These are phyloP conservation scores for Clusia tigrina DNA, from an alignment of 2,888 invertebrate genomes.

Conservation along the genomic window DNA sequence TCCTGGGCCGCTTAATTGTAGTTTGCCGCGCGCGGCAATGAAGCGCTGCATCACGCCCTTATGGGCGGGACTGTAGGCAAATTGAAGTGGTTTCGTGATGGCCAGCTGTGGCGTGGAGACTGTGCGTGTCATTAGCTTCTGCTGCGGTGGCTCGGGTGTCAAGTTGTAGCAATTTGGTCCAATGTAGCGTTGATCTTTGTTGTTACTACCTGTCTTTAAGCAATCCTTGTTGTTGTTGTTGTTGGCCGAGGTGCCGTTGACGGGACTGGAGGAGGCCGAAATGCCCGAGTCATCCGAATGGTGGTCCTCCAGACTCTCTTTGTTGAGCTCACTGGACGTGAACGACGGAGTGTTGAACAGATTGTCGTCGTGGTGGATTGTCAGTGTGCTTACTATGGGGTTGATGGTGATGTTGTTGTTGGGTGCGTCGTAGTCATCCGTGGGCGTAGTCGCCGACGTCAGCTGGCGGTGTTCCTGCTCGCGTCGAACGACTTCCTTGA, in stretches of 20 bases:
- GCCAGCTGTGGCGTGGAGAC: conserved; percentile 58
- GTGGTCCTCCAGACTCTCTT: conserved; percentile 57
- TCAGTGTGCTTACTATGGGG: conserved; percentile 29
- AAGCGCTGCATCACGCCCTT: conserved; percentile 87
- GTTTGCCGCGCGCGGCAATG: conserved; percentile 80
- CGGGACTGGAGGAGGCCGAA: conserved; percentile 61
- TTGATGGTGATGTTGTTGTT: conserved; percentile 30
- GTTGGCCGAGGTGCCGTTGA: conserved; percentile 49
- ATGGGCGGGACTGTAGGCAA: conserved; percentile 71
- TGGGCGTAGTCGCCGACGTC: conserved; percentile 52
- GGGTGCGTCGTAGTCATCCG: conserved; percentile 41
- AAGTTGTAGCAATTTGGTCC: conserved; percentile 59
- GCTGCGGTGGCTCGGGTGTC: conserved; percentile 62
- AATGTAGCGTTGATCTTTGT: conserved; percentile 56
- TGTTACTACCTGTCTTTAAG: conserved; percentile 2
- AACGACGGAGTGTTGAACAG: conserved; percentile 50
- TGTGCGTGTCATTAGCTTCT: conserved; percentile 58
- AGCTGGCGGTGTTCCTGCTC: conserved; percentile 78
- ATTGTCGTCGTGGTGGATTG: conserved; percentile 46
- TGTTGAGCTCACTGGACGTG: conserved; percentile 56
- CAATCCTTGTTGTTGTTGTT: conserved; percentile 33
- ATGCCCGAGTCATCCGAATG: conserved; percentile 64
- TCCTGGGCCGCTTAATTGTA: conserved; percentile 55
- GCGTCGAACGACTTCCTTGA: conserved; percentile 83
- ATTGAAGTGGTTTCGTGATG: conserved; percentile 65